Base-by-base conservation (phyloP, 1,140 invertebrate genomes). In the Drosophila seguyi region DNA sequence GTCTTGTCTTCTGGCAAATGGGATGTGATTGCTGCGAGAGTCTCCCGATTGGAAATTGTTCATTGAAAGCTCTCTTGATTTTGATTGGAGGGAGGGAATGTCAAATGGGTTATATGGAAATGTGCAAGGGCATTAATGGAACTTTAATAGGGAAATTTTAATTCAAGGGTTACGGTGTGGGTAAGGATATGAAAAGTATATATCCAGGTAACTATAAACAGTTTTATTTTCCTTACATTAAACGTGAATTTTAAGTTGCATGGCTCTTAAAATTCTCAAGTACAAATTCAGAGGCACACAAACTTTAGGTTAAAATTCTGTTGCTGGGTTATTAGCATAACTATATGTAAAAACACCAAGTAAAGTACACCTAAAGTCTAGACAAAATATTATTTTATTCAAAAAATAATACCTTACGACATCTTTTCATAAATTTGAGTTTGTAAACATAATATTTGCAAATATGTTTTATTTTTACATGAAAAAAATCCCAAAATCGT, bases 1-100 rank as follows among this genome's bases (percentile, higher is more conserved):
- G 74, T 52, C 56, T 71, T 79, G 75, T 72, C 74, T 61, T 53
- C 36, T 34, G 55, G 38, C 31, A 66, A 67, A 67, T 71, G 61
- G 45, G 57, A 22, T 56, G 59, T 39, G 45, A 58, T 74, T 66
- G 48, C 44, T 47, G 39, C 29, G 11, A 29, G 63, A 41, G 36
- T 22, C 14, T 29, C 14, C 18, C 41, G 25, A 66, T 53, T 52
- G 59, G 42, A 53, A 57, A 47, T 45, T 36, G 52, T 57, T n/a
- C 53, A 60, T 56, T 38, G 38, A 68, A 66, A 27, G 45, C 42
- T n/a, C 34, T 38, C 34, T 55, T 55, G 34, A 55, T 55, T 68
- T 31, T 34, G 45, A 41, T 41, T 65, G 41, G n/a, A 20, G 10
- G 20, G 7, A 34, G n/a, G 7, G 18, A 20, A 20, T 13, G 31